Conservation (phyloP, 2,888 invertebrate genomes). For the Erebia aethiops region DNA sequence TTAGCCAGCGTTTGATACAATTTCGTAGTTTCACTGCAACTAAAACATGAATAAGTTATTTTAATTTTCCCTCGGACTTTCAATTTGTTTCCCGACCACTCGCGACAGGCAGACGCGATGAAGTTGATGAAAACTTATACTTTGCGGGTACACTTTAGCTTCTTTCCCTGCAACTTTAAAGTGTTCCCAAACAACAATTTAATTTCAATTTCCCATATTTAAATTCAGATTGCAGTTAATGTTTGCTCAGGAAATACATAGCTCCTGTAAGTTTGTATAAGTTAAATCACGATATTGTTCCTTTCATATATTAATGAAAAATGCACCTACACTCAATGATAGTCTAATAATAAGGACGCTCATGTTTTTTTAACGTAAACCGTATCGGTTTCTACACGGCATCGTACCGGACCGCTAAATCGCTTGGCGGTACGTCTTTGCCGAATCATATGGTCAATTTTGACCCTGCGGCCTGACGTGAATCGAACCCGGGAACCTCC, state of each 20-base stretch:
- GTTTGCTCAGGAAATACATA: neutral
- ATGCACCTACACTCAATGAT: no score
- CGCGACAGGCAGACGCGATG: slow-evolving; percentile 50
- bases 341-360: no score
- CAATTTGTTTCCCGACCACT: slow-evolving; percentile 70
- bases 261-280: neutral
- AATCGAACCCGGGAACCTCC: no score
- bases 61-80: slow-evolving; percentile 31
- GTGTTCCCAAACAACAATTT: slow-evolving; percentile 28
- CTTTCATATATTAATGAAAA: no score
- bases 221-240: neutral
- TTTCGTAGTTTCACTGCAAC: slow-evolving; percentile 31
- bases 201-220: slow-evolving; percentile 21
- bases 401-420: no score
- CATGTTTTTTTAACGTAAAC: no score
- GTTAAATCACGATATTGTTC: neutral
- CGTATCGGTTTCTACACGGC: no score
- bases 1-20: slow-evolving; percentile 26
- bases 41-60: slow-evolving; percentile 38
- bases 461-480: no score
- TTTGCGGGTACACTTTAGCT: slow-evolving; percentile 40
- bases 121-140: slow-evolving; percentile 70
- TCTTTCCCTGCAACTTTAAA: slow-evolving; percentile 34
- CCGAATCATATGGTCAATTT: no score
- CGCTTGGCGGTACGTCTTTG: no score